Evolutionary conservation across 2,113 vertebrate species (phyloP), one percentile per base, ranked within the genome.

Genomic region (Verasper variegatus): DNA sequence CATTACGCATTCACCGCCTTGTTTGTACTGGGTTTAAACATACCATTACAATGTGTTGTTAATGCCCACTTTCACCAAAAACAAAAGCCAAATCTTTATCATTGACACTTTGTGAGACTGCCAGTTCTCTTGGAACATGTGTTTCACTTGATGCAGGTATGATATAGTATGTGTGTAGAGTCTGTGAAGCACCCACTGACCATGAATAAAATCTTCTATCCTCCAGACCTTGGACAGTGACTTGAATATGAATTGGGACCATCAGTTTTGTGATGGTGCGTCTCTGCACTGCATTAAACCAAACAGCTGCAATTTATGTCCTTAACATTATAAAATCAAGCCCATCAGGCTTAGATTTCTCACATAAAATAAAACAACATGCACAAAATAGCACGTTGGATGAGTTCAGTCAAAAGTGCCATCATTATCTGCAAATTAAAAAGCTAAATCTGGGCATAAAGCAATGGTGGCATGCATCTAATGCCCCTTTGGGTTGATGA

Each of bases 181-280:
- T 21, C 20, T 17, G 21, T 42, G 14, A 9, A 40, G 21, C 21
- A 52, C 20, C 23, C 51, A 40, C 17, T 71, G 35, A 35, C 54
- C 27, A 42, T 55, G 47, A 18, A 51, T 7, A 51, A 5, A 21
- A 57, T 57, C 78, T 74, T 72, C 55, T 21, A 80, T 84, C 83
- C 47, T 54, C 65, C 20, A 23, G 47, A 17, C 10, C 21, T 81
- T 63, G 64, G 61, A 76, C 21, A 21, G 7, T 54, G 20, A 7
- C 47, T 4, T 51, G n/a, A 21, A 54, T 54, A 54, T 54, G 52
- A n/a, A 51, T 18, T 6, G 8, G 47, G 18, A 51, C 17, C 5
- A 18, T 18, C 14, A 18, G 18, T 3, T 42, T 42, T 42, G 12
- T 42, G 40, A 42, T 42, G 40, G 12, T 37, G 35, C 35, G 14